These are phyloP conservation scores for Prorops nasuta DNA, from an alignment of 1,140 invertebrate species.

Conservation along the genomic window DNA sequence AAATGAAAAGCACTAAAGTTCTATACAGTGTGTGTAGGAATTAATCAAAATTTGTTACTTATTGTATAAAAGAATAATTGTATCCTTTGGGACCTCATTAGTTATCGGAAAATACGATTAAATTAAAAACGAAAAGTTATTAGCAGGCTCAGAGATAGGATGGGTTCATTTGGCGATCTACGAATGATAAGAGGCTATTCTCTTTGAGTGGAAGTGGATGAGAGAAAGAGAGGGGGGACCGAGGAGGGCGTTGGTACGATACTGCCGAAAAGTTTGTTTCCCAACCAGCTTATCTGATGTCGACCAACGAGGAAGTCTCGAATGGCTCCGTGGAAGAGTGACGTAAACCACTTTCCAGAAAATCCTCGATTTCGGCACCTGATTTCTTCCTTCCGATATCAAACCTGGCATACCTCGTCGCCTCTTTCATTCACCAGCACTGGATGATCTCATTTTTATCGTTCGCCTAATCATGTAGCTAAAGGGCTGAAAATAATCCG, in stretches of 20 bases:
- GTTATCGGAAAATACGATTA: no score
- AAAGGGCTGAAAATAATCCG: no score
- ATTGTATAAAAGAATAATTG: no score
- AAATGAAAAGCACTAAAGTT: no score
- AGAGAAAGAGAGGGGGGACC: background rate
- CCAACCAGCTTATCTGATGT: constrained; percentile 32
- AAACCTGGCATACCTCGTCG: no score
- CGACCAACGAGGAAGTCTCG: constrained; percentile 27
- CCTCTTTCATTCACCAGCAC: background rate
- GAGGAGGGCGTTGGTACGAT: constrained; percentile 19
- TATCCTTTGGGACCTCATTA: no score
- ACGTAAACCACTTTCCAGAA: constrained; percentile 31
- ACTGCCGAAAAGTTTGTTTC: constrained; percentile 36
- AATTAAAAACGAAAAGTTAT: constrained; percentile 33
- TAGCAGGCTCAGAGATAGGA: constrained; percentile 22
- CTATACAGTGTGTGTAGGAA: no score
- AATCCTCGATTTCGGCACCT: constrained; percentile 33
- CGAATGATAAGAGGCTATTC: constrained; percentile 17
- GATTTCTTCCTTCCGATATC: constrained; percentile 29
- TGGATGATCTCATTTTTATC: no score
- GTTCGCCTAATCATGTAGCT: no score
- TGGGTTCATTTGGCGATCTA: constrained; percentile 15
- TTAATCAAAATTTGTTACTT: no score
- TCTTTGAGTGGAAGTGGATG: constrained; percentile 15
- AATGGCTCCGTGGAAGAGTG: constrained; percentile 24